Percentiles rank a stretch among this genome's conserved stretches.
phyloP scores from a whole-genome alignment of 2,888 invertebrate genomes.

The Baronia brevicornis region DNA sequence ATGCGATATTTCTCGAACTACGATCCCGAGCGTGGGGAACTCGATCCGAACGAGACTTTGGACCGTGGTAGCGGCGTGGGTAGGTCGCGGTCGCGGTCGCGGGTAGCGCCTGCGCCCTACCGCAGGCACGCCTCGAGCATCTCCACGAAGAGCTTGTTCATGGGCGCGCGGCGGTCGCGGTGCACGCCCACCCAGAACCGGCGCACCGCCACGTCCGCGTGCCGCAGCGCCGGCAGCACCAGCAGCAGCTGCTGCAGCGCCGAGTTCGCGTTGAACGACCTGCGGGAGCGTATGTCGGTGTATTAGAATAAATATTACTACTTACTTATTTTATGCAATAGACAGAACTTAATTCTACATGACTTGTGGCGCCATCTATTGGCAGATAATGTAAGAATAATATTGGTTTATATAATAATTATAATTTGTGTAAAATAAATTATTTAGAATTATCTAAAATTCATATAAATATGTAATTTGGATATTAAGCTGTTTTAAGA shows the following conservation, averaged over 20 bases:
- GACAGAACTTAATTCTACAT: no score
- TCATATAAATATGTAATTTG: no score
- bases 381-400: no score
- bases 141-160: conserved; percentile 97
- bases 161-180: conserved; percentile 90
- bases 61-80: neutral
- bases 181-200: conserved; percentile 93
- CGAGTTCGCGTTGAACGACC: conserved; percentile 82
- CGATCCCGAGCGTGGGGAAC: neutral
- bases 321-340: no score
- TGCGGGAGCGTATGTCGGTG: conserved; percentile 45
- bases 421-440: no score
- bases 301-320: no score
- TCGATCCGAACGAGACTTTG: neutral
- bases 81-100: neutral
- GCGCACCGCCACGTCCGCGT: conserved; percentile 91
- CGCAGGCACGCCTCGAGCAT: conserved; percentile 91
- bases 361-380: no score
- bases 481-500: no score
- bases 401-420: no score
- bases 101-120: conserved; percentile 52
- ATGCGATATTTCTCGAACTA: no score
- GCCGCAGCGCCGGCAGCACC: conserved; percentile 90
- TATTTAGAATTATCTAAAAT: no score
- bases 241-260: conserved; percentile 91